phyloP scores from a whole-genome alignment of 2,888 invertebrate species.

The Caenorhabditis imperialis region DNA sequence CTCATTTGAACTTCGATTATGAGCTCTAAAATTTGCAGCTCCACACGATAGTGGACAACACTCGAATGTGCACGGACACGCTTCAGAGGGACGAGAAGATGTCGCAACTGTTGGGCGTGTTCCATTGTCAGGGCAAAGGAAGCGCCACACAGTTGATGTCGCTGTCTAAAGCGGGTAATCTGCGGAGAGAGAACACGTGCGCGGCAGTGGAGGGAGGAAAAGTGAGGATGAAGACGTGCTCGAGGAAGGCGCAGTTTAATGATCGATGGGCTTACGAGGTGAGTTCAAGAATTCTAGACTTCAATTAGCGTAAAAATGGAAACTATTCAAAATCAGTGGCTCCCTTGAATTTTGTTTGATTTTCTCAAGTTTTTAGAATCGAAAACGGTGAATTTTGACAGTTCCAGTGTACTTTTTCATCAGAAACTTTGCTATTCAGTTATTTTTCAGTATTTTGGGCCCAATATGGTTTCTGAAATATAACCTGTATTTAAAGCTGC shows the following conservation, averaged over 20 bases:
- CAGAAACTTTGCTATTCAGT: too few relatives aligned
- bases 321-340: too few relatives aligned
- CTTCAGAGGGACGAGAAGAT: conserved; percentile 71
- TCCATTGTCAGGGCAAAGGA: conserved; percentile 74
- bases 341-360: too few relatives aligned
- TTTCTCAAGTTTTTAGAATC: too few relatives aligned
- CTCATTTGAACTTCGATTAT: background rate
- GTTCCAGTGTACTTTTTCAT: too few relatives aligned
- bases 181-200: conserved; percentile 76
- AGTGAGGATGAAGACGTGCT: conserved; percentile 74
- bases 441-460: too few relatives aligned
- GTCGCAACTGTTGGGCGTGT: conserved; percentile 66
- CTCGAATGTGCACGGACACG: conserved; percentile 72
- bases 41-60: conserved; percentile 54
- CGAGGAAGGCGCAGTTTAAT: conserved; percentile 65
- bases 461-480: too few relatives aligned
- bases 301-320: too few relatives aligned
- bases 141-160: conserved; percentile 77
- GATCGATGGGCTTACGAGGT: conserved; percentile 78
- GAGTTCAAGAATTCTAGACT: too few relatives aligned
- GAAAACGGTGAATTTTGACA: too few relatives aligned
- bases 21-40: conserved; percentile 42
- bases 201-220: conserved; percentile 61
- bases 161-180: conserved; percentile 66
- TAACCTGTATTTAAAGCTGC: too few relatives aligned